phyloP scores from a whole-genome alignment of 2,888 invertebrate species.

The Lobophora halterata region DNA sequence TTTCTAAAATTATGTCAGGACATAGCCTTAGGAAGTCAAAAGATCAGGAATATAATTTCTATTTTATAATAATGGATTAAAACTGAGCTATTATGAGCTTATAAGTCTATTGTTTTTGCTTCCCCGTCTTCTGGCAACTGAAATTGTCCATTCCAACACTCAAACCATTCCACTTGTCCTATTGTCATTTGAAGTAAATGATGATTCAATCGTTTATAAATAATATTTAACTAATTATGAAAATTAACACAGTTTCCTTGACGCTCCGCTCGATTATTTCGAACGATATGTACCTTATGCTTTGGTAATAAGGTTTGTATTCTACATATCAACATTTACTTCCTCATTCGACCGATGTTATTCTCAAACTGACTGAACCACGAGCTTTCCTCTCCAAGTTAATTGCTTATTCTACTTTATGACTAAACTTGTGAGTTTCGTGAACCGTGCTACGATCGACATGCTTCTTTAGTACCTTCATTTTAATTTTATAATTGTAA shows the following conservation, averaged over 20 bases:
- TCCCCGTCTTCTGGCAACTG: conserved; percentile 73
- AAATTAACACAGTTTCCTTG: conserved; percentile 26
- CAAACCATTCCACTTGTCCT: conserved; percentile 59
- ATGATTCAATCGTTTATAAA: conserved; percentile 29
- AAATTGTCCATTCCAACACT: conserved; percentile 71
- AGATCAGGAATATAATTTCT: conserved; percentile 55
- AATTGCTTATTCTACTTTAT: conserved; percentile 23
- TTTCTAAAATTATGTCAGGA: conserved; percentile 19
- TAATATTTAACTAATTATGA: conserved; percentile 36
- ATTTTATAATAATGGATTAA: conserved; percentile 46
- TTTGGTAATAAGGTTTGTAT: conserved; percentile 32
- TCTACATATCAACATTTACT: conserved; percentile 59
- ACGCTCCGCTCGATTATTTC: conserved; percentile 20
- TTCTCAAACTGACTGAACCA: conserved; percentile 34
- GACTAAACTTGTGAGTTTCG: conserved; percentile 29
- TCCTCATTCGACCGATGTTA: conserved; percentile 38
- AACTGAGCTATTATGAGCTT: conserved; percentile 44
- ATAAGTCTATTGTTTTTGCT: conserved; percentile 55
- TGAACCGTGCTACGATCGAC: conserved; percentile 15
- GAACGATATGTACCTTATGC: conserved; percentile 36
- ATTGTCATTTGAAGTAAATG: conserved; percentile 64
- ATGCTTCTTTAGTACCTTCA: conserved; percentile 8
- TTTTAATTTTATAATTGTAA: no score
- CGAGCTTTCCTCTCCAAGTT: conserved; percentile 37
- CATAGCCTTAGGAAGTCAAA: conserved; percentile 32